Conservation (phyloP, 1,140 invertebrate genomes). For the Drosophila biarmipes region DNA sequence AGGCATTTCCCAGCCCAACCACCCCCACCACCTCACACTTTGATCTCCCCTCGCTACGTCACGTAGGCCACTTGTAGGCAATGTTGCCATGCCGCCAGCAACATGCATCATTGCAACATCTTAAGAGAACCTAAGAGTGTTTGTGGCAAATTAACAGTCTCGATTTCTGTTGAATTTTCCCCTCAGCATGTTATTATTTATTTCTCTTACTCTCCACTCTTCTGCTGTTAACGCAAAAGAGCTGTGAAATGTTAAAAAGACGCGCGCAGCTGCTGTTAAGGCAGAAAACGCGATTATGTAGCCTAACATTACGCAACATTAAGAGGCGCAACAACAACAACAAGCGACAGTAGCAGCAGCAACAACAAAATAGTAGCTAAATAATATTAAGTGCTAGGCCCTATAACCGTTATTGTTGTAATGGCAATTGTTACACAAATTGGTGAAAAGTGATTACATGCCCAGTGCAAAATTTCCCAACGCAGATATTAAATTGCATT, state of each 20-base stretch:
- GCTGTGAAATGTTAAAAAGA: slow-evolving; percentile 26
- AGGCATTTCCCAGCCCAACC: slow-evolving; percentile 19
- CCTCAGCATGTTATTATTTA: not conserved
- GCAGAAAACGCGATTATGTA: slow-evolving; percentile 74
- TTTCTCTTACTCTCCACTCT: slow-evolving; percentile 28
- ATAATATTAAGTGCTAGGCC: slow-evolving; percentile 16
- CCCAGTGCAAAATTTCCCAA: not conserved
- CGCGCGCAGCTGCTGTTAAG: slow-evolving; percentile 46
- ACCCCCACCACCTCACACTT: not conserved
- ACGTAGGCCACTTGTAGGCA: slow-evolving; percentile 44
- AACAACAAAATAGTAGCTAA: slow-evolving; percentile 23
- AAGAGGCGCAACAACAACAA: slow-evolving; percentile 48
- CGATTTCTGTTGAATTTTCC: slow-evolving; percentile 5
- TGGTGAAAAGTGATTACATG: slow-evolving; percentile 67
- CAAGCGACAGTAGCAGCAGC: slow-evolving; percentile 16
- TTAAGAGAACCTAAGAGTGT: slow-evolving; percentile 4
- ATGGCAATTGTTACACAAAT: slow-evolving; percentile 64
- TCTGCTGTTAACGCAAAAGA: slow-evolving; percentile 51
- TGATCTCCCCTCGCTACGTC: slow-evolving; percentile 24
- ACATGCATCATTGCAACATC: slow-evolving; percentile 17
- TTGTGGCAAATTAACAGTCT: slow-evolving; percentile 2
- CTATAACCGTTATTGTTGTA: slow-evolving; percentile 30
- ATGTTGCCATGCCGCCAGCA: slow-evolving; percentile 34
- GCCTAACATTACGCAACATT: slow-evolving; percentile 81
- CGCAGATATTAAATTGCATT: slow-evolving; percentile 36